Evolutionary conservation across 1,140 invertebrate species (phyloP), one percentile per base, ranked within the genome.

Genomic region (Papilio machaon): DNA sequence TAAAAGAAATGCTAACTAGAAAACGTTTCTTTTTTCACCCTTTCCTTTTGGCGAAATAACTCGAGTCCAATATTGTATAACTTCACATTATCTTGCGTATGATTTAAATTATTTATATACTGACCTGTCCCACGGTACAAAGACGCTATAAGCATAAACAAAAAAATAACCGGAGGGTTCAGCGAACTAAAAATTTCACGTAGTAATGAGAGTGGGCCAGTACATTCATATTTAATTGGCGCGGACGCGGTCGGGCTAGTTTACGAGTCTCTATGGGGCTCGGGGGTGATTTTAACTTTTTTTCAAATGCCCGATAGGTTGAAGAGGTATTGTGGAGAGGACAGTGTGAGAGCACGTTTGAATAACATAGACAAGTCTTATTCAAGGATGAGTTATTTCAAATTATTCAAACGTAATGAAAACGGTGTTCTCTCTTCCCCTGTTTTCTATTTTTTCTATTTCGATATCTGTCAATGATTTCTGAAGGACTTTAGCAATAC

Each of bases 161-260:
- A 85, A 87, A 82, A 86, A 80, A 78, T 76, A 78, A 47, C 77
- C 70, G 74, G 85, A 86, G 85, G 89, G 86, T 86, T 84, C 76
- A 86, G 84, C 81, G 81, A 82, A 83, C 83, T 89, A 86, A 90
- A 90, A 91, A 88, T 86, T 89, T 89, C 83, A 85, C 84, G 84
- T 82, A 80, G 89, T 91, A 92, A 93, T 90, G 87, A 91, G 91
- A 93, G 91, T 91, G 90, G 87, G 84, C 86, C 85, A 87, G 82
- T 82, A 82, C 91, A 93, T 93, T 85, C 90, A 93, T 93, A 93
- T 93, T 93, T 93, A 93, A 93, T 93, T 93, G 92, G 91, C 85
- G 85, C 86, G 85, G 87, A 85, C 88, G 82, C 75, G 83, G 85
- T 85, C 87, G 87, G 77, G 81, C 82, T 90, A 88, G 85, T 92